Base-by-base conservation (phyloP, 2,888 invertebrate genomes). In the Mimachlamys varia region DNA sequence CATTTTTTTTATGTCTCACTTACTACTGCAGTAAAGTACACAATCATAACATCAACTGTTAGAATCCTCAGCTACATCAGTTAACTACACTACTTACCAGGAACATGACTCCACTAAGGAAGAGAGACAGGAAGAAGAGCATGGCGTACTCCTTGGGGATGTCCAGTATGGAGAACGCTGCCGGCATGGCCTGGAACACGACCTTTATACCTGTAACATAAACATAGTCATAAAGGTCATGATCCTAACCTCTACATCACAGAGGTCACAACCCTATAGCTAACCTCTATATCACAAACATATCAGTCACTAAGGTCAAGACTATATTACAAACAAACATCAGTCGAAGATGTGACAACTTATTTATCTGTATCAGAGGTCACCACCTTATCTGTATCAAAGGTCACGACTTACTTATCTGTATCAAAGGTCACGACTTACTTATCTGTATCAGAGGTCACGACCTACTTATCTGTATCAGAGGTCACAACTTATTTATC, bases 61-160 rank as follows among this genome's bases (percentile, higher is more conserved):
- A 10, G 53, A 1, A 2, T 17, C 13, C 17, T 17, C 19, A 53
- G 15, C 12, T 10, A 13, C 19, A 0, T 53, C 1, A 17, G 1
- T 53, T 1, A 12, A 53, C 5, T 17, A 53, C 1, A 2, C 19
- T 1, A 93, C 95, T 91, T 92, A 95, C 95, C 94, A 95, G 90
- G 91, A 94, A 95, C 95, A 95, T 95, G 37, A 95, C 92, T 33
- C 95, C 94, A 88, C 94, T 94, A n/a, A 95, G 92, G 90, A 95
- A 95, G 15, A 94, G 93, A 0, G 94, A 94, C 27, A 95, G 91
- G 91, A 94, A 95, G 90, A 95, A 95, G 89, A 95, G 92, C 90
- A 95, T 93, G 44, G 95, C 94, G 89, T 95, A 95, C 33, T 93
- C 94, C 1, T 94, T 94, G 7, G 95, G 95, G 58, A 95, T 93